Evolutionary conservation across 2,797 vertebrate genomes (phyloP).

Genomic region (Sebastes goodei): DNA sequence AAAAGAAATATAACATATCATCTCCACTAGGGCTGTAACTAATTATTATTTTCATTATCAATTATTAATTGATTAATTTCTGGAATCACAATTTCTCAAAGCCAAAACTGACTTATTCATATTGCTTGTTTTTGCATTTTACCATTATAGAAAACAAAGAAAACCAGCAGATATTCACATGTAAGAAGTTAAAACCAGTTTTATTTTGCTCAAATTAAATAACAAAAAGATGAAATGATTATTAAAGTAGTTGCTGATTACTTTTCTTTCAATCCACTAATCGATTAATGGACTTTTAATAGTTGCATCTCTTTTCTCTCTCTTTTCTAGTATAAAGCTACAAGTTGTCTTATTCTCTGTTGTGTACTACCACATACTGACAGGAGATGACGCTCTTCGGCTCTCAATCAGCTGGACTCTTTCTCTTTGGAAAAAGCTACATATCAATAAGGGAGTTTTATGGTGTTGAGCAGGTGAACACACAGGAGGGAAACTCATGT

Average conservation of each 20-base stretch:
- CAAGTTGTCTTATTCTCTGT: not conserved
- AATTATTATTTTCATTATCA: not conserved
- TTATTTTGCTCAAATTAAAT: not conserved
- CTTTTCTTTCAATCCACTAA: not conserved
- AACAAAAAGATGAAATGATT: not conserved
- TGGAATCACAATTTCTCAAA: not conserved
- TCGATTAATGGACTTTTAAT: not conserved
- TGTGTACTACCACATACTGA: not conserved
- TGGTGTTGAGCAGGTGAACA: not conserved
- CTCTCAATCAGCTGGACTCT: not conserved
- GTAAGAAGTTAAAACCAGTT: not conserved
- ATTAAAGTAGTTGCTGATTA: not conserved
- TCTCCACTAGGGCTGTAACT: not conserved
- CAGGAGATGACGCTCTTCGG: constrained; percentile 50
- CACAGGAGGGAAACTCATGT: not conserved
- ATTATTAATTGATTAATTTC: not conserved
- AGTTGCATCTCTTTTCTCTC: not conserved
- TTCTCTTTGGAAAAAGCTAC: not conserved
- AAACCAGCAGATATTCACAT: not conserved
- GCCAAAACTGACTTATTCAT: not conserved
- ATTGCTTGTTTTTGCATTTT: not conserved
- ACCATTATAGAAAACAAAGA: not conserved
- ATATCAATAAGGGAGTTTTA: not conserved
- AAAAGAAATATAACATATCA: not conserved
- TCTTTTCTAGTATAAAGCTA: not conserved